A percentile compares a stretch with the other conserved stretches of the same genome.
Evolutionary conservation across 37 sponge, comb jelly and placozoan species (phyloP).

Genomic region (Aplysina aerophoba): DNA sequence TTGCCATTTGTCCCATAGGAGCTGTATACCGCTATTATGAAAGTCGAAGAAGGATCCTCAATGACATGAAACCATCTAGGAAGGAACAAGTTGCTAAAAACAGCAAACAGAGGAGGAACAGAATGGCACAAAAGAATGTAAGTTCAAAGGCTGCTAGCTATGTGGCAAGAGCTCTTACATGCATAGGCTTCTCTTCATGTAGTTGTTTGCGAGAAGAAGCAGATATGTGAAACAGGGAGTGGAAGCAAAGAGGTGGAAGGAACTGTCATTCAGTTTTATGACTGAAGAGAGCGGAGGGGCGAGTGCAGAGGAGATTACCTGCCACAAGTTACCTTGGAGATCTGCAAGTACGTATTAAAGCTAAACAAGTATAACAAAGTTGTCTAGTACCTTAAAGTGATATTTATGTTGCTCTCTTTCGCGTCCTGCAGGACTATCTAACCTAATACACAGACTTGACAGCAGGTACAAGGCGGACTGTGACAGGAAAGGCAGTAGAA

Average conservation of each 20-base stretch:
- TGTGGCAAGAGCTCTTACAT: too few species aligned
- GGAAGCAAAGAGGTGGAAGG: constrained; percentile 13
- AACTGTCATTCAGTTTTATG: constrained; percentile 18
- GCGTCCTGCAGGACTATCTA: background rate
- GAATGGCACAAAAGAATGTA: constrained; percentile 20
- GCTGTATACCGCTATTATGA: constrained; percentile 22
- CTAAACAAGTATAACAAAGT: too few species aligned
- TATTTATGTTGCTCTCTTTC: too few species aligned
- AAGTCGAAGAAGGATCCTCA: constrained; percentile 25
- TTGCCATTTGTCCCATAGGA: too few species aligned
- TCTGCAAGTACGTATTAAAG: too few species aligned
- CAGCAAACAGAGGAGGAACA: background rate
- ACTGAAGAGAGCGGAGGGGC: constrained; percentile 31
- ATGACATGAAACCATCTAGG: constrained; percentile 25
- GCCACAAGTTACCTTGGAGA: constrained; percentile 27
- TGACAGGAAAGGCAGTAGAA: background rate
- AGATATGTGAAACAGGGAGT: background rate
- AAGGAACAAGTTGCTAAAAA: constrained; percentile 9
- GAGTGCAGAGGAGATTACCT: constrained; percentile 4
- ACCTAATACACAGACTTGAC: constrained; percentile 12
- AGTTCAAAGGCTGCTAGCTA: too few species aligned
- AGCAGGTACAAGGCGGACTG: background rate
- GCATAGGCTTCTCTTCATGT: too few species aligned
- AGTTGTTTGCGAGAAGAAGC: constrained; percentile 12
- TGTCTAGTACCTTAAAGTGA: background rate